Percentiles rank a stretch among this genome's conserved stretches.
phyloP scores from a whole-genome alignment of 2,113 vertebrate genomes.

The Chionomys nivalis region DNA sequence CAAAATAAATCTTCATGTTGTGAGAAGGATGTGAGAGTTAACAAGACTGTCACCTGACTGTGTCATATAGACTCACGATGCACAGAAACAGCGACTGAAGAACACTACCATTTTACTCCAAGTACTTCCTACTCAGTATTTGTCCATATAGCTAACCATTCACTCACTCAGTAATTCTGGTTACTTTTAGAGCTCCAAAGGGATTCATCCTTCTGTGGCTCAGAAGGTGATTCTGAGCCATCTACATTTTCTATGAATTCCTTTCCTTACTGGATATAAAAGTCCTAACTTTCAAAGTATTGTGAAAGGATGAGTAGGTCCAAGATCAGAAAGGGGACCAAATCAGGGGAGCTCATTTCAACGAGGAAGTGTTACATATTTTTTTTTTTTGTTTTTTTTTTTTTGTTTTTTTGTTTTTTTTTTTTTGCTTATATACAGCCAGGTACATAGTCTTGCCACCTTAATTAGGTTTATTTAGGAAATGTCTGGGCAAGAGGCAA shows the following conservation, averaged over 20 bases:
- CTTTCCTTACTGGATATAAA: slow-evolving; percentile 19
- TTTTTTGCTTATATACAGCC: slow-evolving; percentile 25
- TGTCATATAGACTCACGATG: slow-evolving; percentile 55
- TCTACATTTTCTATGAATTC: slow-evolving; percentile 48
- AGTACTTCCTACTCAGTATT: slow-evolving; percentile 38
- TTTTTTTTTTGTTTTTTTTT: not conserved
- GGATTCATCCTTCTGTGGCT: slow-evolving; percentile 26
- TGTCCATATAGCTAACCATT: not conserved
- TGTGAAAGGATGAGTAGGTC: slow-evolving; percentile 37
- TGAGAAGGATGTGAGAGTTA: slow-evolving; percentile 54
- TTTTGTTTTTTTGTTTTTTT: not conserved
- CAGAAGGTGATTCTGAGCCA: slow-evolving; percentile 72
- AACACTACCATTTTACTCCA: slow-evolving; percentile 57
- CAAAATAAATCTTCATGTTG: slow-evolving; percentile 57
- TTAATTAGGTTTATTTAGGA: slow-evolving; percentile 65
- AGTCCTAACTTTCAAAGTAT: slow-evolving; percentile 33
- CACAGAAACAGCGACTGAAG: slow-evolving; percentile 70
- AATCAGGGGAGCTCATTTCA: slow-evolving; percentile 42
- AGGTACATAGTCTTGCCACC: slow-evolving; percentile 35
- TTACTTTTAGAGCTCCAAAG: slow-evolving; percentile 64
- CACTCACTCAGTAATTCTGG: slow-evolving; percentile 54
- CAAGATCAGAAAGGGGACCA: slow-evolving; percentile 37
- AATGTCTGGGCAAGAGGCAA: slow-evolving; percentile 54
- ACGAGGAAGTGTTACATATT: slow-evolving; percentile 28
- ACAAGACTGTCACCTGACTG: slow-evolving; percentile 72